phyloP scores from a whole-genome alignment of 2,797 vertebrate genomes.

The Hydrolagus colliei region DNA sequence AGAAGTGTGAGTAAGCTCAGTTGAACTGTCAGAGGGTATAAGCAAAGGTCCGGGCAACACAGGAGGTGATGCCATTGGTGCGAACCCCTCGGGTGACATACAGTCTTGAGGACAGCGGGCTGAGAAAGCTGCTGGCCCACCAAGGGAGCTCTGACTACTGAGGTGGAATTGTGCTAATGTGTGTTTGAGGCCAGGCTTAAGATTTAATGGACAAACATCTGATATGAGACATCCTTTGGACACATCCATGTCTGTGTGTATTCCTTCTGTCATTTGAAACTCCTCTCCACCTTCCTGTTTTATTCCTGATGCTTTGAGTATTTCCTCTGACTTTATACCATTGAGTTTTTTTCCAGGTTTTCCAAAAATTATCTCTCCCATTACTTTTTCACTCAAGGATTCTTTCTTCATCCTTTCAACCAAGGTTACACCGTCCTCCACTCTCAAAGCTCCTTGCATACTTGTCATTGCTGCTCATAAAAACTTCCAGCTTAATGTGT shows the following conservation, averaged over 20 bases:
- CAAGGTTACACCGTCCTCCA: neutral
- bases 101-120: conserved; percentile 80
- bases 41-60: conserved; percentile 82
- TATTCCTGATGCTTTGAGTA: conserved; percentile 69
- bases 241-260: conserved; percentile 48
- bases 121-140: conserved; percentile 92
- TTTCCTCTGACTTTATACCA: conserved; percentile 60
- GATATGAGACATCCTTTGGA: conserved; percentile 59
- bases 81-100: conserved; percentile 67
- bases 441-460: conserved; percentile 14
- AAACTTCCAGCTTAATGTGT: neutral
- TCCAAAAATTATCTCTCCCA: neutral
- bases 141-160: conserved; percentile 93
- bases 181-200: conserved; percentile 93
- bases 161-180: conserved; percentile 93
- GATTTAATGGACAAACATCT: conserved; percentile 72
- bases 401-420: conserved; percentile 36
- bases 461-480: neutral
- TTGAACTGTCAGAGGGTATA: conserved; percentile 92
- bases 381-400: neutral
- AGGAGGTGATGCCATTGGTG: conserved; percentile 80
- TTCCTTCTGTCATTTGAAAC: conserved; percentile 52
- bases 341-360: conserved; percentile 44
- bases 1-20: conserved; percentile 85
- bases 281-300: conserved; percentile 82